A percentile compares a stretch with the other conserved stretches of the same genome.
phyloP scores from a whole-genome alignment of 2,113 vertebrate genomes.

The Cettia cetti region DNA sequence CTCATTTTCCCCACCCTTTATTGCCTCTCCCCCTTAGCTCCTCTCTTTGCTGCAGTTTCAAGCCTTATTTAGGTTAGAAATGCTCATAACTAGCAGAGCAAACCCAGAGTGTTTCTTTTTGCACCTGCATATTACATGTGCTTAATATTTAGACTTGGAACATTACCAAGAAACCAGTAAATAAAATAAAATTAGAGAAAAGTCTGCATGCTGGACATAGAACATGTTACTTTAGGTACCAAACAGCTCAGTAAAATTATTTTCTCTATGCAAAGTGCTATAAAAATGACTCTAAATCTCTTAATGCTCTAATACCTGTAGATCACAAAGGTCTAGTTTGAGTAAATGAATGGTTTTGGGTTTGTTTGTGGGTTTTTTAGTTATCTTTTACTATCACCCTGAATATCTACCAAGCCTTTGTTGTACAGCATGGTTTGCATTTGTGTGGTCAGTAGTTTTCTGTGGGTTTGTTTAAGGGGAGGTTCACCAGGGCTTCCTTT shows the following conservation, averaged over 20 bases:
- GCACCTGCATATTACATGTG: neutral
- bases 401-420: neutral
- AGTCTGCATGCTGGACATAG: neutral
- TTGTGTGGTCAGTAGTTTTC: neutral
- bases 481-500: neutral
- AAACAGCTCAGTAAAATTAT: neutral
- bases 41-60: neutral
- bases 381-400: neutral
- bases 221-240: neutral
- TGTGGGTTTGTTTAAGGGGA: neutral
- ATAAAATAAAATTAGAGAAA: neutral
- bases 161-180: neutral
- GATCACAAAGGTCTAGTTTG: neutral
- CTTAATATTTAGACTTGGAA: constrained; percentile 25
- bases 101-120: constrained; percentile 25
- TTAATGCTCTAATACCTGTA: neutral
- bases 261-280: neutral
- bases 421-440: neutral
- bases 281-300: neutral
- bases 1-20: neutral
- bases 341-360: neutral
- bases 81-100: neutral
- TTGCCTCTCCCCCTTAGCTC: neutral
- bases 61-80: constrained; percentile 42
- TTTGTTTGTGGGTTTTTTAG: neutral